Evolutionary conservation across 1,140 invertebrate genomes (phyloP), one percentile per base, ranked within the genome.

Genomic region (Sogatella furcifera): DNA sequence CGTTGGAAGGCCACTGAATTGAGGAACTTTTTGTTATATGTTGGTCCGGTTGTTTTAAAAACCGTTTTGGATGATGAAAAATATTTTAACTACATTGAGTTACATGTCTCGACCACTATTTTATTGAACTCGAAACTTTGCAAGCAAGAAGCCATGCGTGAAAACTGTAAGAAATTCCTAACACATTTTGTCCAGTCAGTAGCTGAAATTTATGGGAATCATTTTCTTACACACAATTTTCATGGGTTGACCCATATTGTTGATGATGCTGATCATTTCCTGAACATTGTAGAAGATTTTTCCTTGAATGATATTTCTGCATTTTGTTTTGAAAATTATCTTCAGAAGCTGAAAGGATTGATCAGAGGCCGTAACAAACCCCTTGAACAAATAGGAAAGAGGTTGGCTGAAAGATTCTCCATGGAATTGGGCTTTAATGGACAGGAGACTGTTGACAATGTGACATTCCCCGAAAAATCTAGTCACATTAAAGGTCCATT

Each of bases 1-100:
- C 22, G 53, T 17, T 62, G 60, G 60, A 62, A 62, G 28, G 55
- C 56, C 17, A 62, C n/a, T 21, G 60, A 62, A 44, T 62, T 59
- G 34, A 19, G 55, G 44, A 14, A 59, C 15, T 49, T 62, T 5
- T 49, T 62, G 24, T 49, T 58, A 34, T 62, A 62, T 17, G 19
- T 28, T 9, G 52, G 52, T 6, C 52, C 52, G 3, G 52, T 54
- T 19, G 52, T 54, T 19, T 54, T 54, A 14, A 54, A 54, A 54
- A 54, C 5, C 19, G 19, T 54, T 24, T 5, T 54, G 17, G 17
- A 19, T 17, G 17, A 19, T 54, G 17, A 54, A 17, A 19, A 54
- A 17, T 54, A 54, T 28, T 21, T n/a, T 3, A 54, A 54, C 24
- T 54, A 21, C 5, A n/a, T 54, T 21, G 52, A 54, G 14, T 28